Evolutionary conservation across 2,888 invertebrate genomes (phyloP), one percentile per base, ranked within the genome.

Genomic region (Cataglyphis rosenhaueri): DNA sequence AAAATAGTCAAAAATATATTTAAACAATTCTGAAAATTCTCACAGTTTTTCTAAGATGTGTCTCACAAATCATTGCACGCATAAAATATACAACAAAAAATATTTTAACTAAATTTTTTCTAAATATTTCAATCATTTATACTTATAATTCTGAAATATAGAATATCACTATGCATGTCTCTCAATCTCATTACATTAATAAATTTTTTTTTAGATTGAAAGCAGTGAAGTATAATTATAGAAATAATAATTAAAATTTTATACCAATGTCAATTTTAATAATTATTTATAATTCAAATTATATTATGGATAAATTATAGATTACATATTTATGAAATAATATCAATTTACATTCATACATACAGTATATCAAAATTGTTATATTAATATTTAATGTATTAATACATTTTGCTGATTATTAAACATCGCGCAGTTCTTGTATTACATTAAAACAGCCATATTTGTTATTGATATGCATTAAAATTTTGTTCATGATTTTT

Each of bases 401-500:
- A 41, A 74, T 38, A 64, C 6, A 64, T 62, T 62, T 44, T 44
- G 15, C n/a, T 74, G 12, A 52, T 64, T 71, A 35, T 38, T 75
- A 65, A 75, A 35, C 21, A 21, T 75, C 18, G 8, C 29, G 12
- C n/a, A 6, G 8, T 25, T 65, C 35, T 75, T 6, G 15, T 32
- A 44, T 62, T 29, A 29, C 29, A 32, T 41, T 25, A 10, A 6
- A 48, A 65, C 32, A 15, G 48, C 6, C 12, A n/a, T 62, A 12
- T 29, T 73, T 25, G 38, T 38, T 8, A 44, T 21, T 21, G 6
- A 12, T 15, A 5, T 10, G 2, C 10, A 61, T 6, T 21, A 12
- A 0, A 57, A 57, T 57, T 64, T 74, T 18, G 9, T n/a, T 41
- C 29, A 82, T 81, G 79, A 82, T 86, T 84, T 82, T 82, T 84